Evolutionary conservation across 1,140 invertebrate genomes (phyloP).

Genomic region (Drosophila navojoa): DNA sequence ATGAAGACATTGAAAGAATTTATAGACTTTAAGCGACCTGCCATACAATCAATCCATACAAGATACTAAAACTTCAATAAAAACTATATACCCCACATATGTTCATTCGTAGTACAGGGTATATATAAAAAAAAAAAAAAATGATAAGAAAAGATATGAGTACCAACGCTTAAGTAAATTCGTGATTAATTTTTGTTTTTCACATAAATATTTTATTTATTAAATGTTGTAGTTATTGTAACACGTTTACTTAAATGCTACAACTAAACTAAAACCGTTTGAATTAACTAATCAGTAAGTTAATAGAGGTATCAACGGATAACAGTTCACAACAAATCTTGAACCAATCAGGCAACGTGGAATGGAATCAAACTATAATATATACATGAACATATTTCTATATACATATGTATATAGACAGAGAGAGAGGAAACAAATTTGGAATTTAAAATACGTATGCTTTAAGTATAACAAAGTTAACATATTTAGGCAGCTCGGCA

Average conservation of each 20-base stretch:
- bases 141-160: too few species aligned
- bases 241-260: slow-evolving; percentile 72
- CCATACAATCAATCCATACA: too few species aligned
- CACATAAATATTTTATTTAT: slow-evolving; percentile 63
- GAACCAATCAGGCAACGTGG: slow-evolving; percentile 31
- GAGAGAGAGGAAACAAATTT: slow-evolving; percentile 35
- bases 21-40: too few species aligned
- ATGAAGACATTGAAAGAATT: too few species aligned
- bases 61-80: too few species aligned
- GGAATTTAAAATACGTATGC: slow-evolving; percentile 1
- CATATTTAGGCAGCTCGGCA: slow-evolving; percentile 73
- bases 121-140: too few species aligned
- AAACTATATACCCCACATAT: too few species aligned
- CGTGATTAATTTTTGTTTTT: too few species aligned
- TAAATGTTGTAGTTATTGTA: slow-evolving; percentile 78
- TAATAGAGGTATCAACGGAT: slow-evolving; percentile 7
- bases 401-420: neutral
- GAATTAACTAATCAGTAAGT: slow-evolving; percentile 2
- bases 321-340: slow-evolving; percentile 27
- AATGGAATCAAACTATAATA: slow-evolving; percentile 6
- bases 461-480: slow-evolving; percentile 47
- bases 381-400: slow-evolving; percentile 6
- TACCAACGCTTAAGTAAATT: too few species aligned
- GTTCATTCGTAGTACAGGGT: too few species aligned
- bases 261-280: slow-evolving; percentile 26